Evolutionary conservation across 2,888 invertebrate species (phyloP).

Genomic region (Cecidostiba fungosa): DNA sequence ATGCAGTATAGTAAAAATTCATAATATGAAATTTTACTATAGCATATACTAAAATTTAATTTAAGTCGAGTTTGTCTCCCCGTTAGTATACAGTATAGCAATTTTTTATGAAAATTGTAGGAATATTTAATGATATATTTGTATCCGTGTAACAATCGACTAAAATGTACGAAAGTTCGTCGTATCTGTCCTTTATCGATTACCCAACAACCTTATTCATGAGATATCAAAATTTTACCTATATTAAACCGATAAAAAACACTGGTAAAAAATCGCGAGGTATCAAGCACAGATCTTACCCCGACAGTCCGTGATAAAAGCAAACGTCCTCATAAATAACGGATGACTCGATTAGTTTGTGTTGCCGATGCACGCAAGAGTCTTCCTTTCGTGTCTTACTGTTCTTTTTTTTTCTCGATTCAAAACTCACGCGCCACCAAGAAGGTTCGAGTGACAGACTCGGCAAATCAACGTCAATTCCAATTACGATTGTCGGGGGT

Average conservation of each 20-base stretch:
- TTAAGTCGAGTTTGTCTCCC: too few species aligned
- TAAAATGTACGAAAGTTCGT: not conserved
- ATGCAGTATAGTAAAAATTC: too few species aligned
- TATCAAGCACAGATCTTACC: not conserved
- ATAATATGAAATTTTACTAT: too few species aligned
- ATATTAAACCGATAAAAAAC: too few species aligned
- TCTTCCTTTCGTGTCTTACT: not conserved
- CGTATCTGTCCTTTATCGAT: not conserved
- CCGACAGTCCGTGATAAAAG: conserved; percentile 34
- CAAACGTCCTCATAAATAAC: conserved; percentile 52
- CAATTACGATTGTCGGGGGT: conserved; percentile 53
- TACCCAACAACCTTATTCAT: not conserved
- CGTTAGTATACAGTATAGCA: too few species aligned
- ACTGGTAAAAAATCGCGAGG: too few species aligned
- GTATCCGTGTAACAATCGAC: too few species aligned
- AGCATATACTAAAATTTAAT: too few species aligned
- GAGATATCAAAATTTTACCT: too few species aligned
- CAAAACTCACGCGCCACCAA: not conserved
- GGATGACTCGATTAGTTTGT: conserved; percentile 43
- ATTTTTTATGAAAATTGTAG: too few species aligned
- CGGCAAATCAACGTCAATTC: conserved; percentile 57
- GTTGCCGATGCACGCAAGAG: conserved; percentile 11
- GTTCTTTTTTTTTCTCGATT: not conserved
- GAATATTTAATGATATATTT: too few species aligned
- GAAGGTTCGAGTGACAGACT: not conserved